Evolutionary conservation across 2,888 invertebrate species (phyloP).

Genomic region (Lingula anatina): DNA sequence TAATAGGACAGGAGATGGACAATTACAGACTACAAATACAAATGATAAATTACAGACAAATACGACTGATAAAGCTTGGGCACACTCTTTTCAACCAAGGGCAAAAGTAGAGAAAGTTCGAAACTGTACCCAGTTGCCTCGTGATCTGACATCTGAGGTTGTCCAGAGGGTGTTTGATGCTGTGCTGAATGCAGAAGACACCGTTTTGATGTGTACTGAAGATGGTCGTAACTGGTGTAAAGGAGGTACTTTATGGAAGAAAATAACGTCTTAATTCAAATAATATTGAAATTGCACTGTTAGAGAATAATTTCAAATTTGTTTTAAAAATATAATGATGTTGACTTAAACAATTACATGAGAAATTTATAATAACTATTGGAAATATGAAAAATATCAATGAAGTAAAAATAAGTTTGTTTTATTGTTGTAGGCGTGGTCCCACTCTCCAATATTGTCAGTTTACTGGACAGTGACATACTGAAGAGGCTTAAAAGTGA

Average conservation of each 20-base stretch:
- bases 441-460: constrained; percentile 62
- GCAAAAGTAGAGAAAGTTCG: neutral
- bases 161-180: constrained; percentile 62
- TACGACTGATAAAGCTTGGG: too few species aligned
- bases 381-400: too few species aligned
- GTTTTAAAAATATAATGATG: too few species aligned
- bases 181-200: constrained; percentile 54
- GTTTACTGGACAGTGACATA: constrained; percentile 32
- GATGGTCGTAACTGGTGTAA: constrained; percentile 35
- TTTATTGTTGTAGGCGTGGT: constrained; percentile 40
- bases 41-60: too few species aligned
- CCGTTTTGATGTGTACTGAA: constrained; percentile 8
- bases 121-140: neutral
- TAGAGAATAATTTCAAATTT: too few species aligned
- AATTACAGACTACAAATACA: too few species aligned
- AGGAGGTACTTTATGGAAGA: constrained; percentile 37
- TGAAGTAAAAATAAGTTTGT: too few species aligned
- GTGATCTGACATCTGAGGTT: constrained; percentile 63
- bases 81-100: neutral
- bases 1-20: too few species aligned
- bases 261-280: too few species aligned
- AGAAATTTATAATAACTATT: too few species aligned
- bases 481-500: constrained; percentile 49
- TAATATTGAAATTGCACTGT: too few species aligned
- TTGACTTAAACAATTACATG: too few species aligned